These are phyloP conservation scores for Threskiornis aethiopicus DNA, from an alignment of 2,797 vertebrate species.

Conservation along the genomic window DNA sequence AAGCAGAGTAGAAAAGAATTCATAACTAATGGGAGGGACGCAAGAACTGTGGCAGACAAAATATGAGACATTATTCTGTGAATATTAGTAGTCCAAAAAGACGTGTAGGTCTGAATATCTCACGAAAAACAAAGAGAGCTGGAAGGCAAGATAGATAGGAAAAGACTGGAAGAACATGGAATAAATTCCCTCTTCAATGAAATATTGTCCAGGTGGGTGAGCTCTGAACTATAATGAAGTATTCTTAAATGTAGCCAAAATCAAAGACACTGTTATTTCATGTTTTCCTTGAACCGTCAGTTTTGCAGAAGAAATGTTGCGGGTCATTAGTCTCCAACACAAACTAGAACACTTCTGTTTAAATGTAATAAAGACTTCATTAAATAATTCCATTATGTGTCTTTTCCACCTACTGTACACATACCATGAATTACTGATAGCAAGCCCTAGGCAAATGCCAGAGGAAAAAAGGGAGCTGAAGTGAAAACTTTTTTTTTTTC, in stretches of 20 bases:
- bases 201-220: neutral
- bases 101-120: neutral
- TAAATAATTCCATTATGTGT: slow-evolving; percentile 4
- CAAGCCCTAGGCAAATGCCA: neutral
- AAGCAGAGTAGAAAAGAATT: slow-evolving; percentile 1
- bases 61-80: neutral
- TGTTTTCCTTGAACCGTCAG: neutral
- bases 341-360: neutral
- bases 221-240: neutral
- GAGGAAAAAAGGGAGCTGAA: neutral
- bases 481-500: neutral
- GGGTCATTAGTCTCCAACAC: neutral
- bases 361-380: slow-evolving; percentile 22
- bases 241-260: neutral
- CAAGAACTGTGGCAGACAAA: slow-evolving; percentile 5
- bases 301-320: neutral
- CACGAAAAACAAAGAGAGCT: neutral
- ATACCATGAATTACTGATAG: neutral
- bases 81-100: neutral
- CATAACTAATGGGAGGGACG: neutral
- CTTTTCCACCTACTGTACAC: neutral
- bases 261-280: neutral
- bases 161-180: neutral
- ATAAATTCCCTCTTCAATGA: neutral
- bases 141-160: neutral